Conservation (phyloP, 2,797 vertebrate genomes). For the Todus mexicanus region DNA sequence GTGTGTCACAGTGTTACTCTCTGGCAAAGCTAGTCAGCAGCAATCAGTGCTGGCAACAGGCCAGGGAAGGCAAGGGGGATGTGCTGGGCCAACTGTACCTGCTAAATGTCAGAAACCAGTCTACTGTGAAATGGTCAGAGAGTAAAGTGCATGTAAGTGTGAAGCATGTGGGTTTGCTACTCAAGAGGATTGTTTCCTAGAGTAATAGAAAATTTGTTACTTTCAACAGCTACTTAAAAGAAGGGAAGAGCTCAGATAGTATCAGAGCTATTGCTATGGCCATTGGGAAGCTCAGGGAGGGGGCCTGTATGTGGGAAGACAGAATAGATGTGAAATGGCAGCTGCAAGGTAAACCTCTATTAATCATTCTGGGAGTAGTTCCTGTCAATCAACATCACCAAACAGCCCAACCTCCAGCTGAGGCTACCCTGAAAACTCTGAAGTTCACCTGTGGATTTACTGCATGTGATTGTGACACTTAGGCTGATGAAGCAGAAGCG, state of each 20-base stretch:
- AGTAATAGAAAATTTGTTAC: too few species aligned
- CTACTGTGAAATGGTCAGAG: neutral
- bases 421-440: neutral
- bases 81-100: neutral
- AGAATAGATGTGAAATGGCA: neutral
- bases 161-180: neutral
- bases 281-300: neutral
- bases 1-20: rapidly evolving
- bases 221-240: neutral
- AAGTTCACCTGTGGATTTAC: neutral
- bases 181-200: neutral
- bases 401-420: neutral
- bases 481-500: rapidly evolving
- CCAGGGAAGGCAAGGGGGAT: too few species aligned
- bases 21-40: neutral
- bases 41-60: neutral
- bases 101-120: neutral
- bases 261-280: neutral
- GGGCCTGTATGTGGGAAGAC: neutral
- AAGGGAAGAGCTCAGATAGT: neutral
- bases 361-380: neutral
- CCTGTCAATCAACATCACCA: neutral
- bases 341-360: neutral
- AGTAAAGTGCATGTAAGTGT: neutral
- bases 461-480: rapidly evolving